Conservation (phyloP, 2,888 invertebrate species). For the Muschampia plurimacula region DNA sequence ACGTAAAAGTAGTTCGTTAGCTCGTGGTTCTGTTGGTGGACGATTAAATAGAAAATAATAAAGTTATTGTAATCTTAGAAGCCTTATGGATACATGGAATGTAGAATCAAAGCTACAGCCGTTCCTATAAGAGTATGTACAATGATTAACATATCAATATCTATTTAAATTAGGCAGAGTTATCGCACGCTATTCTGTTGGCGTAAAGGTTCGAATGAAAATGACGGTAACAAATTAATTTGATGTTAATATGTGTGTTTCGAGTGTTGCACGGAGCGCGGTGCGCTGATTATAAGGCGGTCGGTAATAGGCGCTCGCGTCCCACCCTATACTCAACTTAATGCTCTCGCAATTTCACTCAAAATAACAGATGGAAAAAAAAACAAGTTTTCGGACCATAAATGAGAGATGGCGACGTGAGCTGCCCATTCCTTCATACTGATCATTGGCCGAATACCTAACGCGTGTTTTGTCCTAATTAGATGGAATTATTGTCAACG, state of each 20-base stretch:
- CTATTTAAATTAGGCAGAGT: slow-evolving; percentile 4
- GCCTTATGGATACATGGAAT: not conserved
- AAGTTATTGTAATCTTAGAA: slow-evolving; percentile 24
- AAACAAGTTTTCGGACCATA: slow-evolving; percentile 74
- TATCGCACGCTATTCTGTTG: slow-evolving; percentile 19
- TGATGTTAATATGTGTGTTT: slow-evolving; percentile 58
- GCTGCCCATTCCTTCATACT: slow-evolving; percentile 43
- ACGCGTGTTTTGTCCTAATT: slow-evolving; percentile 33
- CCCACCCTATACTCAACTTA: slow-evolving; percentile 84
- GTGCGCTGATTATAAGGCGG: slow-evolving; percentile 80
- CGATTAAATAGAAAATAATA: slow-evolving; percentile 15
- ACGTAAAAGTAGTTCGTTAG: slow-evolving; percentile 37
- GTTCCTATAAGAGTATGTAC: not conserved
- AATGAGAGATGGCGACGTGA: slow-evolving; percentile 72
- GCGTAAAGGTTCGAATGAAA: slow-evolving; percentile 38
- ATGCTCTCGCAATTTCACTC: slow-evolving; percentile 85
- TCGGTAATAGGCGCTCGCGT: slow-evolving; percentile 74
- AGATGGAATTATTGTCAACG: slow-evolving; percentile 39
- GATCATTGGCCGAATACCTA: slow-evolving; percentile 9
- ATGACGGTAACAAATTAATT: slow-evolving; percentile 76
- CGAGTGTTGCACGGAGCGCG: slow-evolving; percentile 57
- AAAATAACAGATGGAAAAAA: slow-evolving; percentile 80
- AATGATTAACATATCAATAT: not conserved
- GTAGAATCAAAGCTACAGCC: not conserved
- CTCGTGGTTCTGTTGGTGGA: slow-evolving; percentile 11